These are phyloP conservation scores for Meriones psammophilus DNA, from an alignment of 2,797 vertebrate species.

Conservation along the genomic window DNA sequence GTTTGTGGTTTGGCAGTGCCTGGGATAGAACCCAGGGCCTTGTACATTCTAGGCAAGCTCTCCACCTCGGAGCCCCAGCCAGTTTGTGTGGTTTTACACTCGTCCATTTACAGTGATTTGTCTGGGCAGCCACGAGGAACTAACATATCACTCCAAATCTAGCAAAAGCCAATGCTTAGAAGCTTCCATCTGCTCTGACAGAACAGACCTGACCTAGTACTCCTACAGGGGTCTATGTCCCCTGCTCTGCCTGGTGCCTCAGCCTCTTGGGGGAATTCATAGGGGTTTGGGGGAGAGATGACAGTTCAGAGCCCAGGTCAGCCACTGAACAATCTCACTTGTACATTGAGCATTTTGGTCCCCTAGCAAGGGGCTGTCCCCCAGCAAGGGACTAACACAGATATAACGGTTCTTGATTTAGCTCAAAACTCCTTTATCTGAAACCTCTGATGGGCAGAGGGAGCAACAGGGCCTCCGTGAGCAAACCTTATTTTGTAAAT, in stretches of 20 bases:
- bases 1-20: not conserved
- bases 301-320: not conserved
- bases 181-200: no score
- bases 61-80: not conserved
- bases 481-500: constrained; percentile 10
- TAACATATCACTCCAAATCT: not conserved
- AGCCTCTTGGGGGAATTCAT: not conserved
- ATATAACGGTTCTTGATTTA: not conserved
- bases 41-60: not conserved
- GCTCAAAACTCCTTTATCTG: not conserved
- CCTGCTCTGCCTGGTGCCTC: not conserved
- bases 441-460: constrained; percentile 5
- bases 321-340: not conserved
- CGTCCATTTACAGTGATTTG: not conserved
- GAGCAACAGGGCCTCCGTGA: not conserved
- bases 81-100: not conserved
- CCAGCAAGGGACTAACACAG: not conserved
- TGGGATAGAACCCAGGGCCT: not conserved
- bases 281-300: not conserved
- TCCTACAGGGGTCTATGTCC: not conserved
- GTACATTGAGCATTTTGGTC: not conserved
- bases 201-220: not conserved
- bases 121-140: not conserved
- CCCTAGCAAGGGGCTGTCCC: not conserved
- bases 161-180: not conserved